Evolutionary conservation across 2,113 vertebrate species (phyloP).

Genomic region (Neodontobutis hainanensis): DNA sequence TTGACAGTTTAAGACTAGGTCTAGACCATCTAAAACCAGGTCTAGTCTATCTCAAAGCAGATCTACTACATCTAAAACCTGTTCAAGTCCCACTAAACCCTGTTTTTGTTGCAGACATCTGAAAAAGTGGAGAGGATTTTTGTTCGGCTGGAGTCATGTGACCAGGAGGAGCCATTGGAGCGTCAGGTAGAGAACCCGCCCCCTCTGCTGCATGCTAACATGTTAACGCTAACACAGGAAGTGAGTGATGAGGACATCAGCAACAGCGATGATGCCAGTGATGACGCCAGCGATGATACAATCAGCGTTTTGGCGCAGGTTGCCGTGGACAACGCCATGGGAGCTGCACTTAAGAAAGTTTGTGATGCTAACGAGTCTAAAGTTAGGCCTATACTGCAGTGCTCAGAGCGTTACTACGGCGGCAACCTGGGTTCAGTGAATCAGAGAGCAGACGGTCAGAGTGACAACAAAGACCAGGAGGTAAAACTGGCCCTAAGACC

Average conservation of each 20-base stretch:
- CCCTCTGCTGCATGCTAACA: slow-evolving; percentile 18
- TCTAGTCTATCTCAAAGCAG: too few species aligned
- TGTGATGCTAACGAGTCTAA: slow-evolving; percentile 5
- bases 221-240: slow-evolving; percentile 2
- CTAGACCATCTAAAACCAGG: too few species aligned
- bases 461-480: slow-evolving; percentile 39
- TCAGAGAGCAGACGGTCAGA: slow-evolving; percentile 11
- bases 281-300: slow-evolving; percentile 54
- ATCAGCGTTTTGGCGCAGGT: slow-evolving; percentile 60
- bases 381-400: background rate
- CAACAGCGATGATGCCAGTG: slow-evolving; percentile 34
- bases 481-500: slow-evolving; percentile 37
- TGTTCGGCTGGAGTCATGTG: slow-evolving; percentile 36
- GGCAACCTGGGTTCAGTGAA: slow-evolving; percentile 13
- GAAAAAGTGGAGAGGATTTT: slow-evolving; percentile 55
- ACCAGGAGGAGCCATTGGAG: slow-evolving; percentile 35
- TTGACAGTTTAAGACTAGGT: too few species aligned
- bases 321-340: slow-evolving; percentile 44
- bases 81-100: background rate
- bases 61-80: background rate
- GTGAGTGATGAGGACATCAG: slow-evolving; percentile 25
- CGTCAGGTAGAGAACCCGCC: slow-evolving; percentile 46
- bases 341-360: slow-evolving; percentile 29
- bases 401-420: slow-evolving; percentile 9
- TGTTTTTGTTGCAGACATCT: slow-evolving; percentile 56